Evolutionary conservation across 1,140 invertebrate genomes (phyloP).

Genomic region (Zaprionus nigranus): DNA sequence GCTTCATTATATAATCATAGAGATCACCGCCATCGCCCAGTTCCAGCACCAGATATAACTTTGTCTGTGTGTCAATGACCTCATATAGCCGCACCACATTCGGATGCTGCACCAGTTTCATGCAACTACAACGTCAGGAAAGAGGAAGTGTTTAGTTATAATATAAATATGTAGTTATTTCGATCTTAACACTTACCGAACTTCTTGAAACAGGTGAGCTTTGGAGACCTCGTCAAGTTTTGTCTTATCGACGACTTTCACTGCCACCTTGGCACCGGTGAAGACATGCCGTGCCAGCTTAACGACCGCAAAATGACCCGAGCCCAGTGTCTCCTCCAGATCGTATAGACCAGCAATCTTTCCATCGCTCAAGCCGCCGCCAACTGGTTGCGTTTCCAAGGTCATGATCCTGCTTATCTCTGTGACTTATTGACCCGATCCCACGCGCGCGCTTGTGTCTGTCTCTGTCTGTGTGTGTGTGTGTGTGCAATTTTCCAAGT

Average conservation of each 20-base stretch:
- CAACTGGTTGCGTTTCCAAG: conserved; percentile 72
- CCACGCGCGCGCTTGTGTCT: conserved; percentile 1
- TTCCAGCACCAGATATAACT: conserved; percentile 98
- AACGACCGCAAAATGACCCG: conserved; percentile 99
- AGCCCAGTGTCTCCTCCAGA: conserved; percentile 96
- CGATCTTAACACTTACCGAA: conserved; percentile 82
- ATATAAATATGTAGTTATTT: neutral
- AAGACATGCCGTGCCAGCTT: conserved; percentile 99
- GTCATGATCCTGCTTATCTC: conserved; percentile 65
- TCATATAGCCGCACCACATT: conserved; percentile 99
- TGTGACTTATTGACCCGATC: conserved; percentile 17
- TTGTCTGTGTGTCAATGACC: conserved; percentile 99
- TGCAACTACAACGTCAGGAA: conserved; percentile 88
- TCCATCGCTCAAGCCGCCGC: conserved; percentile 88
- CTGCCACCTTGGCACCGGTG: conserved; percentile 99
- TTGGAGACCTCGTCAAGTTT: conserved; percentile 98
- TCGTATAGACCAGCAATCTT: conserved; percentile 99
- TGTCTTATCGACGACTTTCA: conserved; percentile 98
- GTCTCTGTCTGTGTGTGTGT: conserved; percentile 22
- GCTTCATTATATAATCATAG: conserved; percentile 99
- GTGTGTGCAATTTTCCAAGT: conserved; percentile 48
- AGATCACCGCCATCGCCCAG: conserved; percentile 99
- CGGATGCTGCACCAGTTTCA: conserved; percentile 99
- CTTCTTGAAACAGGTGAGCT: conserved; percentile 98
- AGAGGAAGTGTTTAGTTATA: neutral